Evolutionary conservation across 2,797 vertebrate genomes (phyloP).

Genomic region (Pangasius djambal): DNA sequence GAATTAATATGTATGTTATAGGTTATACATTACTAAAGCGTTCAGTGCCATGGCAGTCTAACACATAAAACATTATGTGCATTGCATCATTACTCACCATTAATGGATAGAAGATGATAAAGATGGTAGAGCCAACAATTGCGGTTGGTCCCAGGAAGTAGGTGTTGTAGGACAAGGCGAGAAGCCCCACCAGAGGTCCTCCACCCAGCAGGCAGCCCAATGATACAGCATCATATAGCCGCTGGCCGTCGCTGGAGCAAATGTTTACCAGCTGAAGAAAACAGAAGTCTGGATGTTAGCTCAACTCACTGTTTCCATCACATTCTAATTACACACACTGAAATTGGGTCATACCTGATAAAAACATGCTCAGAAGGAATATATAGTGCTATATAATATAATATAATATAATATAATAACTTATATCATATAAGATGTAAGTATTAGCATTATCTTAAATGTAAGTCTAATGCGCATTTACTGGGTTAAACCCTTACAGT

Average conservation of each 20-base stretch:
- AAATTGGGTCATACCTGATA: constrained; percentile 2
- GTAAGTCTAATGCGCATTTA: not conserved
- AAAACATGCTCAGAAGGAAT: constrained; percentile 4
- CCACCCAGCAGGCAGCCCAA: constrained; percentile 78
- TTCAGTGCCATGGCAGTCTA: not conserved
- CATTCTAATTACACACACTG: not conserved
- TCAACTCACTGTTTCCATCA: not conserved
- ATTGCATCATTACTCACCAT: constrained; percentile 71
- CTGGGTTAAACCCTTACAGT: not conserved
- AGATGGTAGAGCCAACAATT: constrained; percentile 78
- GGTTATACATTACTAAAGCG: not conserved
- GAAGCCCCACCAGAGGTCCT: constrained; percentile 77
- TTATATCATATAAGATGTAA: too few species aligned
- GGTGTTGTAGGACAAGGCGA: constrained; percentile 78
- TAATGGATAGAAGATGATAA: constrained; percentile 79
- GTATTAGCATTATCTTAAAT: not conserved
- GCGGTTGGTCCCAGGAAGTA: constrained; percentile 81
- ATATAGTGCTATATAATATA: too few species aligned
- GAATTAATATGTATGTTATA: not conserved
- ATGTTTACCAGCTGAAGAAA: constrained; percentile 80
- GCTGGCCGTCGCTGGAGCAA: constrained; percentile 81
- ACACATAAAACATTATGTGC: not conserved
- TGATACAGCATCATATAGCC: constrained; percentile 77
- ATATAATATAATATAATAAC: too few species aligned
- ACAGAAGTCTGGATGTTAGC: constrained; percentile 20